Base-by-base conservation (phyloP, 1,140 invertebrate species). In the Meteorus sp. region DNA sequence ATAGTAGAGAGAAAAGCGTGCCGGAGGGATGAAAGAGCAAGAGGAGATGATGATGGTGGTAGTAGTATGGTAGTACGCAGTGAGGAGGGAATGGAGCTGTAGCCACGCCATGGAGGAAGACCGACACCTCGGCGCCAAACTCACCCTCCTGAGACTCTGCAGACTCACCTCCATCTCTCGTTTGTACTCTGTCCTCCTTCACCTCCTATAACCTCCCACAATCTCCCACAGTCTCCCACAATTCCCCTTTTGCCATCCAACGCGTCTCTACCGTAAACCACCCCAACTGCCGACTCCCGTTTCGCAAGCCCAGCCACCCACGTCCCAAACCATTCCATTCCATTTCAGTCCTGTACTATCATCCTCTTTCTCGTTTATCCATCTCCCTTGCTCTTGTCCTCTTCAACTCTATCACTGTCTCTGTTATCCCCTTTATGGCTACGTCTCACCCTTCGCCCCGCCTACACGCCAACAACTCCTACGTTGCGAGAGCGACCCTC, bases 71-170 rank as follows among this genome's bases (percentile, higher is more conserved):
- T 23, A 37, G 43, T 15, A 15, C 20, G 13, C 51, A 56, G 47
- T 37, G 44, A 27, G 23, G 51, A 45, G 31, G 57, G 41, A 56
- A 56, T 56, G 43, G 52, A 64, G 55, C 52, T 64, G 39, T 64
- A 56, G 53, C 44, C 22, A 41, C 35, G 27, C 43, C 35, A 50
- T 50, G 55, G 53, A 60, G 65, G 56, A 64, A 62, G 57, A 68
- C 70, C 78, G 78, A 78, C 78, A 80, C 78, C 77, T 78, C 70
- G 78, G 78, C 78, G 78, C 78, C 78, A 73, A 74, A 77, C 76
- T 76, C 77, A 76, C 74, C 77, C 77, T 72, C 72, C 72, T 69
- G 72, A 75, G 75, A 76, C 77, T 79, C 74, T 72, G 70, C 73
- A 78, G 74, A 75, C 77, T 77, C 76, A 76, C 74, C 75, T 78